Conservation (phyloP, 1,140 invertebrate genomes). For the Drosophila carrolli region DNA sequence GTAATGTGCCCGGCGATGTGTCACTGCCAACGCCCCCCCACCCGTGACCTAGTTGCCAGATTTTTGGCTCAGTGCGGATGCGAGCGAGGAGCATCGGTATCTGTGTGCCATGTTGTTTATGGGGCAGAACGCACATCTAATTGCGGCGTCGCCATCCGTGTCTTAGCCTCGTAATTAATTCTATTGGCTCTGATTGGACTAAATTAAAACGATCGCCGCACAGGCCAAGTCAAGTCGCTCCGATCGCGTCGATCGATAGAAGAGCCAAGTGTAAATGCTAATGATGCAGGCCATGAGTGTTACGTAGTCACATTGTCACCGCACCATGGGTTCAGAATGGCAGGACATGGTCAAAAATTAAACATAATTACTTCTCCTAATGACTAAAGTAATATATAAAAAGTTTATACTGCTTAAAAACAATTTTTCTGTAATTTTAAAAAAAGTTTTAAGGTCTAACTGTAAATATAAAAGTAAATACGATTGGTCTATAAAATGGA, state of each 20-base stretch:
- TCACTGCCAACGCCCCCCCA: slow-evolving; percentile 43
- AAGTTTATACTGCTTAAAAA: too few relatives aligned
- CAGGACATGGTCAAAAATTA: not conserved
- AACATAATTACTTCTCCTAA: too few relatives aligned
- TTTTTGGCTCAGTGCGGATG: slow-evolving; percentile 44
- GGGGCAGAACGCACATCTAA: slow-evolving; percentile 68
- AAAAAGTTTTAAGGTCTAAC: too few relatives aligned
- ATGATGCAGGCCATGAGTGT: slow-evolving; percentile 26
- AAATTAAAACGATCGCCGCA: slow-evolving; percentile 64
- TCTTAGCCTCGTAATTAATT: slow-evolving; percentile 72
- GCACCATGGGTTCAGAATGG: not conserved
- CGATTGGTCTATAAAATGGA: too few relatives aligned
- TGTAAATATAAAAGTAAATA: too few relatives aligned
- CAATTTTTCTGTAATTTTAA: too few relatives aligned
- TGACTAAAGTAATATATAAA: too few relatives aligned
- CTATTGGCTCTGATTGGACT: slow-evolving; percentile 75
- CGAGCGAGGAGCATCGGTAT: not conserved
- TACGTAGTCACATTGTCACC: not conserved
- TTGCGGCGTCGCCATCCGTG: slow-evolving; percentile 61
- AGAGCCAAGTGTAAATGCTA: slow-evolving; percentile 47
- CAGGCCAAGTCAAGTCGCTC: slow-evolving; percentile 20
- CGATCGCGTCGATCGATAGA: slow-evolving; percentile 49
- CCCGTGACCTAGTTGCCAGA: slow-evolving; percentile 66
- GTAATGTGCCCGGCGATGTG: slow-evolving; percentile 69
- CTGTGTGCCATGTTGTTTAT: slow-evolving; percentile 55